Conservation (phyloP, 2,113 vertebrate genomes). For the Rhagologus leucostigma region DNA sequence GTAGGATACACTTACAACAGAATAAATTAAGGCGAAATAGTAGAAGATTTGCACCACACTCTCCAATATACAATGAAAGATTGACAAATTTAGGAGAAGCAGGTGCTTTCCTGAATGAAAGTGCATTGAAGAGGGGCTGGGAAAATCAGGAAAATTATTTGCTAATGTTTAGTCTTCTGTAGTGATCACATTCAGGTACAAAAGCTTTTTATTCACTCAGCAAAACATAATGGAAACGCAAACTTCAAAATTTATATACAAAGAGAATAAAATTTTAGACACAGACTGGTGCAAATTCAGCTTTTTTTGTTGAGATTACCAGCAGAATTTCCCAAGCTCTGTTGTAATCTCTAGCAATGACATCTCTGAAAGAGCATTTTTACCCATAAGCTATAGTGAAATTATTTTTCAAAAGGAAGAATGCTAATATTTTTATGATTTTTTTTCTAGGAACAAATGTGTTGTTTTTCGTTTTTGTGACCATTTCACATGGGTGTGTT, state of each 20-base stretch:
- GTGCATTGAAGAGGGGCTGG: background rate
- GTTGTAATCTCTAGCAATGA: background rate
- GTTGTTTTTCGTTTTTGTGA: rapidly evolving
- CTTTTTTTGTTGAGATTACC: rapidly evolving
- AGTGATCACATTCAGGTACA: background rate
- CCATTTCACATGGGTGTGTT: background rate
- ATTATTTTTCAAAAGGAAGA: background rate
- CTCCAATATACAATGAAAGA: background rate
- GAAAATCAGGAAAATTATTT: background rate
- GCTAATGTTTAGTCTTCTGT: background rate
- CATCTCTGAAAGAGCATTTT: background rate
- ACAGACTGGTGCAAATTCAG: background rate
- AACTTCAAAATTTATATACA: background rate
- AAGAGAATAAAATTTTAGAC: background rate
- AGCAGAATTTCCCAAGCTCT: background rate
- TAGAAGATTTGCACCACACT: background rate
- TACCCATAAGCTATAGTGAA: background rate
- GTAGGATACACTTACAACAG: background rate
- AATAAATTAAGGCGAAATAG: background rate
- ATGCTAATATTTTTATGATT: background rate
- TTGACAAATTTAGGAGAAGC: background rate
- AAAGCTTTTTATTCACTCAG: background rate
- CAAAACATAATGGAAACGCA: background rate
- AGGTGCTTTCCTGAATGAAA: background rate
- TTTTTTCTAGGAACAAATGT: background rate